Conservation (phyloP, 2,888 invertebrate species). For the Drosophila eohydei region DNA sequence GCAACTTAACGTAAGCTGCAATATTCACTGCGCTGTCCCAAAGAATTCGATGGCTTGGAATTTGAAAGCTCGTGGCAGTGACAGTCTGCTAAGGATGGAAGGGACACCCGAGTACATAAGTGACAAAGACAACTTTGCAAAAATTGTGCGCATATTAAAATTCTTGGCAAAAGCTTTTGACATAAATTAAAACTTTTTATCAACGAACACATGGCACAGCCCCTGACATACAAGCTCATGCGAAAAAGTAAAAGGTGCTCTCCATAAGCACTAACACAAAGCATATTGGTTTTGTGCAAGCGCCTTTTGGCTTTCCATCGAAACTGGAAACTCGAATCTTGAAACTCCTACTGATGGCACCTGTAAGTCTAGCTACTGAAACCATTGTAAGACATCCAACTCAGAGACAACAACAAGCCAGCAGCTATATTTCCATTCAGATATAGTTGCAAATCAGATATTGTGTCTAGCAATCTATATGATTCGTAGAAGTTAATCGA, state of each 20-base stretch:
- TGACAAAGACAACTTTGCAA: conserved; percentile 69
- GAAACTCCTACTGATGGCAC: background rate
- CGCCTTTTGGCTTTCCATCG: background rate
- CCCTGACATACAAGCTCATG: conserved; percentile 12
- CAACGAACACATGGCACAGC: conserved; percentile 47
- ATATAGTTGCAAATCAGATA: no score
- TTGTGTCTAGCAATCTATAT: no score
- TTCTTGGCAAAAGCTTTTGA: conserved; percentile 84
- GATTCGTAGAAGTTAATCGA: background rate
- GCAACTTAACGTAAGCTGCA: conserved; percentile 13
- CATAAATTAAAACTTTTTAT: conserved; percentile 85
- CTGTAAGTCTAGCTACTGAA: background rate
- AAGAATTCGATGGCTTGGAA: conserved; percentile 60
- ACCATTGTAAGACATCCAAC: background rate
- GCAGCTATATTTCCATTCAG: background rate
- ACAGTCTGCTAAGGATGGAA: conserved; percentile 12
- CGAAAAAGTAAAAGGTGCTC: conserved; percentile 27
- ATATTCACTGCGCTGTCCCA: conserved; percentile 13
- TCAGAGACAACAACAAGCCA: background rate
- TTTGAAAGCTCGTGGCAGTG: conserved; percentile 10
- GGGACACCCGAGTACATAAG: conserved; percentile 45
- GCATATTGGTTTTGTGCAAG: conserved; percentile 10
- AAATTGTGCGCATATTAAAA: conserved; percentile 84
- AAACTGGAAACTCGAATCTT: background rate
- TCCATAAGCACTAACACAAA: background rate